Evolutionary conservation across 2,888 invertebrate genomes (phyloP).

Genomic region (Sphaerophoria taeniata): DNA sequence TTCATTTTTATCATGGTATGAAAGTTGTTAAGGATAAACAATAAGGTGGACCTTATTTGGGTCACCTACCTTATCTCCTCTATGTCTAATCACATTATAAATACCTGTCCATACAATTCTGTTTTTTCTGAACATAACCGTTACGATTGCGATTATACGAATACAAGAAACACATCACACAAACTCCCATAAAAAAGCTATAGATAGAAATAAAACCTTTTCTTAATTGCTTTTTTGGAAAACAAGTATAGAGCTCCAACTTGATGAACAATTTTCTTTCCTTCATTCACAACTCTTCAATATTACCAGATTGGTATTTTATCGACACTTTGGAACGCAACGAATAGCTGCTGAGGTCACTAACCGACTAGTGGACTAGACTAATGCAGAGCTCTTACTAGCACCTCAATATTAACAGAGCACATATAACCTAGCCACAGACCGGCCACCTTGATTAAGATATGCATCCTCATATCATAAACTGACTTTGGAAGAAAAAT

Average conservation of each 20-base stretch:
- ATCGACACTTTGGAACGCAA: constrained; percentile 22
- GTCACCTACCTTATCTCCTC: too few species aligned
- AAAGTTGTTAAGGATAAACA: too few species aligned
- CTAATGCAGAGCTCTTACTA: constrained; percentile 13
- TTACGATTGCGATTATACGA: neutral
- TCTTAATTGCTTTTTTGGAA: constrained; percentile 12
- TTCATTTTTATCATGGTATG: too few species aligned
- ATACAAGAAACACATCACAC: neutral
- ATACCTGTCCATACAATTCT: neutral
- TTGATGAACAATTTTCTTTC: constrained; percentile 15
- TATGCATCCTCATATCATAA: constrained; percentile 26
- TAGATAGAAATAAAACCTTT: neutral
- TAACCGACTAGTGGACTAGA: constrained; percentile 16
- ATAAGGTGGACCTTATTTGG: too few species aligned
- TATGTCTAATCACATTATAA: neutral
- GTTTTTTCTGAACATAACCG: neutral
- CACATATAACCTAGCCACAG: neutral
- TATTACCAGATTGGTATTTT: constrained; percentile 38
- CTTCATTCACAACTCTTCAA: constrained; percentile 10
- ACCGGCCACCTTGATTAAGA: constrained; percentile 8
- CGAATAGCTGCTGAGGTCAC: constrained; percentile 14
- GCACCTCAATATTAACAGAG: neutral
- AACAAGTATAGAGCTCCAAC: neutral
- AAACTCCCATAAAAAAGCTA: constrained; percentile 4
- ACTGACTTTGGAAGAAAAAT: neutral